Evolutionary conservation across 2,797 vertebrate genomes (phyloP).

Genomic region (Sciurus vulgaris): DNA sequence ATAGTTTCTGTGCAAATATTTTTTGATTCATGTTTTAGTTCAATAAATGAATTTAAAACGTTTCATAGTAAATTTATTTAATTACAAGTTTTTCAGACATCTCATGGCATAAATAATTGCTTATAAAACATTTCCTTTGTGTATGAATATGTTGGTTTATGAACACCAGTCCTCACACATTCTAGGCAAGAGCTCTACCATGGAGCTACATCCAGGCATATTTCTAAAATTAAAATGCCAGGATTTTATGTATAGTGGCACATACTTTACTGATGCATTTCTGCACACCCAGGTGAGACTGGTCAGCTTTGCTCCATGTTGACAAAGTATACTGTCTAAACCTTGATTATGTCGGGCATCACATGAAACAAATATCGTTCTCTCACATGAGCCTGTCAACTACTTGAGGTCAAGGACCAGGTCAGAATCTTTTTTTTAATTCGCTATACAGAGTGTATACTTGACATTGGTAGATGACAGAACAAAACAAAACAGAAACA

Average conservation of each 20-base stretch:
- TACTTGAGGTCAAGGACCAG: neutral
- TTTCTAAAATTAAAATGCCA: neutral
- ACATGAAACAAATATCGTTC: neutral
- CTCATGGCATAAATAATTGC: neutral
- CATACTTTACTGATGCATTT: neutral
- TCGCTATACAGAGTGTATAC: neutral
- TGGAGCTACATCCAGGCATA: neutral
- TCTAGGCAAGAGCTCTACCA: neutral
- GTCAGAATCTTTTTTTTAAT: neutral
- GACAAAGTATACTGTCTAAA: neutral
- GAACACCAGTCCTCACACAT: neutral
- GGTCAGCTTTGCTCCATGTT: neutral
- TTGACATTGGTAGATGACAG: neutral
- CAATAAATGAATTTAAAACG: constrained; percentile 18
- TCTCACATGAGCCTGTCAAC: neutral
- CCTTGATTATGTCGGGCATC: neutral
- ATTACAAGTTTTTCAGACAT: neutral
- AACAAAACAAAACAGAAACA: neutral
- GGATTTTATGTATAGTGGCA: neutral
- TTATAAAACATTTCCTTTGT: neutral
- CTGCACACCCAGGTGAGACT: neutral
- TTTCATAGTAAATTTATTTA: neutral
- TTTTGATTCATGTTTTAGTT: neutral
- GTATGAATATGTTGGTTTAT: neutral
- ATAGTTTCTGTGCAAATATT: constrained; percentile 21